phyloP scores from a whole-genome alignment of 2,113 vertebrate genomes.

The Phalacrocorax aristotelis region DNA sequence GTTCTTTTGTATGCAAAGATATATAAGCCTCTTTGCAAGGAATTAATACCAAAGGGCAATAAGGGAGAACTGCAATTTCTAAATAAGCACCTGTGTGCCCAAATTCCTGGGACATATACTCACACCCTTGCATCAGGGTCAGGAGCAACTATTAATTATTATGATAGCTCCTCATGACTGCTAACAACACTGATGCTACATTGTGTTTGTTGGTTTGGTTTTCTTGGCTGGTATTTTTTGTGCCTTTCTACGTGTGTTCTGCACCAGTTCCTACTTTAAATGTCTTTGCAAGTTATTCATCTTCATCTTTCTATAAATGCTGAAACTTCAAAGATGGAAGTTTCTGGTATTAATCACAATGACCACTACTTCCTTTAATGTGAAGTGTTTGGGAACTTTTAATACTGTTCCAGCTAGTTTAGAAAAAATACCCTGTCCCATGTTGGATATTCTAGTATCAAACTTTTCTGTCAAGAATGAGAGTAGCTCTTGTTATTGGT shows the following conservation, averaged over 20 bases:
- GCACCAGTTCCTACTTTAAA: not conserved
- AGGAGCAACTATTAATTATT: not conserved
- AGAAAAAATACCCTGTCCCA: not conserved
- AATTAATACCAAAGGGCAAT: not conserved
- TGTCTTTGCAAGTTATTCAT: not conserved
- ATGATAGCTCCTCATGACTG: not conserved
- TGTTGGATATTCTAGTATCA: not conserved
- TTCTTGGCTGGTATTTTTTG: not conserved
- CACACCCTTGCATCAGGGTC: not conserved
- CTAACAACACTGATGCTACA: not conserved
- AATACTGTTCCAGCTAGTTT: not conserved
- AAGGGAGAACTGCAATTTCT: constrained; percentile 12
- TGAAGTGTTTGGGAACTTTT: not conserved
- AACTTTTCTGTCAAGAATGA: not conserved
- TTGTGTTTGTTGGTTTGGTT: not conserved
- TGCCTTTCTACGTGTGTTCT: not conserved
- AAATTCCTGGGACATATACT: constrained; percentile 10
- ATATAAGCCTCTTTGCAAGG: not conserved
- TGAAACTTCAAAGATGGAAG: not conserved
- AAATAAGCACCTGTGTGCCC: not conserved
- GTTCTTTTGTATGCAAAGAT: not conserved
- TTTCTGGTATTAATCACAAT: not conserved
- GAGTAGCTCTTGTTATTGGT: not conserved
- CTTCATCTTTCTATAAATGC: not conserved
- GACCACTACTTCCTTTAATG: not conserved